Evolutionary conservation across 2,888 invertebrate genomes (phyloP).

Genomic region (Limnephilus lunatus): DNA sequence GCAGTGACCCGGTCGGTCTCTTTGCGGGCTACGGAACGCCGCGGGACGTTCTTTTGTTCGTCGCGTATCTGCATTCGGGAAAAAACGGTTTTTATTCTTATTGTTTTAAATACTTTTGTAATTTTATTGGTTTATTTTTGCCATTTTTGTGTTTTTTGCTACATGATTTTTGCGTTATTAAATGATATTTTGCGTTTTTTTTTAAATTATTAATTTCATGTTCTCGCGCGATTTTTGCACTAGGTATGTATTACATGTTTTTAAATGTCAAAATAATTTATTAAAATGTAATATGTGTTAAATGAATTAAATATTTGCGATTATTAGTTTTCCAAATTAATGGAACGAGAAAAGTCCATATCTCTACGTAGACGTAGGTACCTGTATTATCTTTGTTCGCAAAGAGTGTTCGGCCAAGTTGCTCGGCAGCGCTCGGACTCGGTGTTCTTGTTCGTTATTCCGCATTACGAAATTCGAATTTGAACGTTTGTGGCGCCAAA

Average conservation of each 20-base stretch:
- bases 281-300: neutral
- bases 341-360: neutral
- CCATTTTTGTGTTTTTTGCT: neutral
- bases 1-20: slow-evolving; percentile 53
- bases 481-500: slow-evolving; percentile 54
- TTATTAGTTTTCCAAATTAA: neutral
- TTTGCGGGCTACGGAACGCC: neutral
- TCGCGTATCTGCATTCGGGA: neutral
- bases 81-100: slow-evolving; percentile 6
- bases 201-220: neutral
- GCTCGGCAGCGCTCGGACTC: slow-evolving; percentile 35
- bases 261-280: neutral
- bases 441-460: slow-evolving; percentile 47
- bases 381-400: slow-evolving; percentile 3
- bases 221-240: neutral
- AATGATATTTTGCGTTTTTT: neutral
- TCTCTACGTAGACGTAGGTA: neutral
- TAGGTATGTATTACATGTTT: neutral
- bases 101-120: neutral
- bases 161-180: neutral
- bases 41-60: slow-evolving; percentile 17
- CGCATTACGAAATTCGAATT: slow-evolving; percentile 58
- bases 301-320: neutral
- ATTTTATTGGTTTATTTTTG: neutral
- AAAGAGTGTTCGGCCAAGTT: neutral